Evolutionary conservation across 2,888 invertebrate genomes (phyloP), one percentile per base, ranked within the genome.

Genomic region (Drymonia ruficornis): DNA sequence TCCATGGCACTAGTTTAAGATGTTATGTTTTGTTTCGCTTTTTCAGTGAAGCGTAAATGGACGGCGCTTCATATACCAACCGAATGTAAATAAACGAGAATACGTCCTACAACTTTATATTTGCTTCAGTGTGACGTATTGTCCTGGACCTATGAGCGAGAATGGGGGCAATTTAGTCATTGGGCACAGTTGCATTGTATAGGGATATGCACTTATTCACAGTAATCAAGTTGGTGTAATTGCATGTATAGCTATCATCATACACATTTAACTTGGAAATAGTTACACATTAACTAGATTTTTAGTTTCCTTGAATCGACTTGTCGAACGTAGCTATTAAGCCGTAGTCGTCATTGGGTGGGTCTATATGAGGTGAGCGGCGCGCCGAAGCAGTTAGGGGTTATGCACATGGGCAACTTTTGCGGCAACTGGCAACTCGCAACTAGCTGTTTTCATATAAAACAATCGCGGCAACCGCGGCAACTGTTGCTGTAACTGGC

Each of bases 111-210:
- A 77, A 78, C 72, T 65, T 77, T 80, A 83, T 82, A 86, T 87
- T 91, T 91, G 91, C 91, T 91, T 92, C 92, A 92, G 92, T 92
- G 92, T 92, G 91, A 84, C 91, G 91, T 90, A 83, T 80, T 86
- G 88, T 88, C 86, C 84, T 80, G 80, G 72, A 83, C 75, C 76
- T 80, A 76, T 73, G 73, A 78, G 74, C 83, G 74, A 80, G 65
- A 75, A 76, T 79, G 79, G 81, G 86, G 83, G 81, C 81, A 78
- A 72, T 74, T 73, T 81, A 84, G 74, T 87, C 87, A 90, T 91
- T 91, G 91, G 92, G 90, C 92, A 91, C 92, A 91, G 91, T 91
- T 91, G 91, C 90, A 87, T 91, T 91, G 91, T 91, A 86, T 84
- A 86, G 88, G 89, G 84, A 84, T 81, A 82, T 81, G 89, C 89